These are phyloP conservation scores for Musca vetustissima DNA, from an alignment of 1,140 invertebrate species.

Conservation along the genomic window DNA sequence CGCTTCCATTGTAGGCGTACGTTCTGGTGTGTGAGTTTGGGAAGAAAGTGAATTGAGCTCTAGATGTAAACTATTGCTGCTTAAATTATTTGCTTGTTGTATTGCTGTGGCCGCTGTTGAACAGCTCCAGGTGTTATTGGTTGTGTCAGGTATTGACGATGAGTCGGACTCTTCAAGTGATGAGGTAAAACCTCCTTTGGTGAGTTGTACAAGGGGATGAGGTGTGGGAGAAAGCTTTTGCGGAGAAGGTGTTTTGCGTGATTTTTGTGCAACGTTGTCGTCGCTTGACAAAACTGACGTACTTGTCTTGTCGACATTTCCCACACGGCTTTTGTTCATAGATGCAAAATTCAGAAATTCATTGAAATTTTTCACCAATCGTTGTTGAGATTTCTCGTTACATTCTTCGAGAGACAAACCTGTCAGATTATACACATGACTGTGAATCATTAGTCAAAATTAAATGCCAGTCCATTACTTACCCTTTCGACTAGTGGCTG, in stretches of 20 bases:
- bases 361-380: constrained; percentile 80
- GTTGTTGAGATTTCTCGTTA: constrained; percentile 51
- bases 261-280: not conserved
- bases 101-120: constrained; percentile 50
- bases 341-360: constrained; percentile 78
- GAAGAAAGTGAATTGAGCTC: constrained; percentile 37
- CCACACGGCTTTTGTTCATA: constrained; percentile 61
- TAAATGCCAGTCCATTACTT: not conserved
- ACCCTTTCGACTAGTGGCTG: constrained; percentile 51
- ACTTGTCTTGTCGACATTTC: constrained; percentile 42
- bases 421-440: not conserved
- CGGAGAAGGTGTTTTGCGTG: constrained; percentile 25
- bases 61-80: constrained; percentile 46
- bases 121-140: constrained; percentile 40
- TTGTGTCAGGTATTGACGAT: constrained; percentile 52
- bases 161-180: constrained; percentile 59
- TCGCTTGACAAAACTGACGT: constrained; percentile 26
- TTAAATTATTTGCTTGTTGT: constrained; percentile 48
- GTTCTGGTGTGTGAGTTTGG: constrained; percentile 27
- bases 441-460: too few relatives aligned
- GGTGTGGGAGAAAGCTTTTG: constrained; percentile 33
- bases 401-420: constrained; percentile 7
- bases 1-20: constrained; percentile 32
- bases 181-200: constrained; percentile 45
- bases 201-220: constrained; percentile 56